These are phyloP conservation scores for Nannobrachium achirus DNA, from an alignment of 2,113 vertebrate species.

Conservation along the genomic window DNA sequence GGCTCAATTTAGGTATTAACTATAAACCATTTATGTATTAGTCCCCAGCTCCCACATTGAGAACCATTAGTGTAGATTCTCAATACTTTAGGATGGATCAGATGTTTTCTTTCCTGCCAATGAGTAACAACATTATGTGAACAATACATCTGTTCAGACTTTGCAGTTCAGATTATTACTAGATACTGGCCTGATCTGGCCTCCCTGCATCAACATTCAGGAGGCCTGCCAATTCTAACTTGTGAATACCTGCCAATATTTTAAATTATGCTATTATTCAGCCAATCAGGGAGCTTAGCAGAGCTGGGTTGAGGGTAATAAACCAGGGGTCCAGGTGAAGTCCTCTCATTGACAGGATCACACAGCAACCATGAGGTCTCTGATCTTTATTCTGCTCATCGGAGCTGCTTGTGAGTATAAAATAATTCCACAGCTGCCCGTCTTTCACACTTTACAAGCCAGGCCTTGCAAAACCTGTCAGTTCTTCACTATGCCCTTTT, in stretches of 20 bases:
- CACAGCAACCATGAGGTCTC: conserved; percentile 73
- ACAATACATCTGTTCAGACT: conserved; percentile 25
- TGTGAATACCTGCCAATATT: neutral
- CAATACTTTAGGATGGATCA: too few species aligned
- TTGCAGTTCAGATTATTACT: neutral
- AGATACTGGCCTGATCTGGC: neutral
- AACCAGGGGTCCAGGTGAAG: conserved; percentile 23
- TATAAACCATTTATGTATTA: too few species aligned
- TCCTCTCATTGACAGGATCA: conserved; percentile 50
- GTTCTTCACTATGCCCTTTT: too few species aligned
- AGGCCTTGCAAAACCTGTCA: too few species aligned
- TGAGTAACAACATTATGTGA: conserved; percentile 9
- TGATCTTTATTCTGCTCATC: conserved; percentile 77
- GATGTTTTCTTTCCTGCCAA: too few species aligned
- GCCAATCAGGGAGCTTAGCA: conserved; percentile 2
- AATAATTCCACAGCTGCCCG: neutral
- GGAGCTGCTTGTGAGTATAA: conserved; percentile 72
- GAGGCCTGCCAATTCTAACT: neutral
- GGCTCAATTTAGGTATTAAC: too few species aligned
- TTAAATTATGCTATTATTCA: neutral
- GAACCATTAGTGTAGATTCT: too few species aligned
- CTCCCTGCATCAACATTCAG: neutral
- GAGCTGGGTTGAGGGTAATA: conserved; percentile 26
- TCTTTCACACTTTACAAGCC: too few species aligned
- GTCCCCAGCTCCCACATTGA: too few species aligned